Evolutionary conservation across 2,797 vertebrate genomes (phyloP), one percentile per base, ranked within the genome.

Genomic region (Propithecus perrieri): DNA sequence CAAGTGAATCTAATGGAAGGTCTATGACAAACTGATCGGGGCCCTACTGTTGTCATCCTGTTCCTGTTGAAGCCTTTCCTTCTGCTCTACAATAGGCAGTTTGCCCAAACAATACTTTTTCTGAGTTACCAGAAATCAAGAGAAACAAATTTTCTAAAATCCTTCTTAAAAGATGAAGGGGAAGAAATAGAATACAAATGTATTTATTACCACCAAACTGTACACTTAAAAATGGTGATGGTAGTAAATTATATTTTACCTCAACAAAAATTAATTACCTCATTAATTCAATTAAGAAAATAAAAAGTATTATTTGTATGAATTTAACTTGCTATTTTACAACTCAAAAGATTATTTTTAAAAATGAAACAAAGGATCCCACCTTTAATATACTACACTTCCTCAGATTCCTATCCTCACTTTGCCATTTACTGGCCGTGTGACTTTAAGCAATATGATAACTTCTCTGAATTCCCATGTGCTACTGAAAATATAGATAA

Each of bases 401-500:
- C 61, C 35, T 53, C 57, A 33, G 13, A 9, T 74, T 80, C 48
- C 41, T 67, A 3, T 33, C 30, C 33, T 76, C 9, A 17, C 38
- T 72, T 26, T 72, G 17, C 28, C 50, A 35, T 71, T 85, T 69
- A 86, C 55, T 87, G 20, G 74, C 53, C 78, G 3, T 81, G 38
- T 88, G 43, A 83, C 41, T 74, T 87, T 76, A 11, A 81, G 48
- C 18, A 92, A 53, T 38, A 12, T 81, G 17, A 28, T 83, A 79
- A 86, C 30, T 26, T 69, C 57, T 78, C 22, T 59, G 41, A 75
- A 85, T 78, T n/a, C 33, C 85, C 46, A 53, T 22, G 20, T 79
- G 55, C 59, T 90, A 38, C n/a, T 86, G 81, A 75, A 91, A 96
- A 86, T 69, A 76, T 24, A 75, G 41, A 79, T 41, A 81, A 92